These are phyloP conservation scores for Philereme vetulata DNA, from an alignment of 2,888 invertebrate species.

Conservation along the genomic window DNA sequence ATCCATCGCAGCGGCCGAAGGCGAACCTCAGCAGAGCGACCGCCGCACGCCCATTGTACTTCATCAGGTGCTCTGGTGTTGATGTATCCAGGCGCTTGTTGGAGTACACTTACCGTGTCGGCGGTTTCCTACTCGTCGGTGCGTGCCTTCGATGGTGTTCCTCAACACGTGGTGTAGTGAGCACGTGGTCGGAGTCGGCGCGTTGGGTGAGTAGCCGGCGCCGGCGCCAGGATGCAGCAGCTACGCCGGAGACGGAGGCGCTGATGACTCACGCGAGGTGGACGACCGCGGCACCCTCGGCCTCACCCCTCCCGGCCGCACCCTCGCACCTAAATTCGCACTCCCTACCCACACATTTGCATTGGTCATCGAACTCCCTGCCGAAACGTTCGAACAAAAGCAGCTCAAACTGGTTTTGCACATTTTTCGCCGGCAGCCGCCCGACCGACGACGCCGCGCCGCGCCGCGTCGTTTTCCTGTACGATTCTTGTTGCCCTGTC, in stretches of 20 bases:
- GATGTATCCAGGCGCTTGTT: slow-evolving; percentile 97
- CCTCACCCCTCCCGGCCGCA: slow-evolving; percentile 58
- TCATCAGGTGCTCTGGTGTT: slow-evolving; percentile 99
- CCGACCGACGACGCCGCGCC: slow-evolving; percentile 38
- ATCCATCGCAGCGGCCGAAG: slow-evolving; percentile 45
- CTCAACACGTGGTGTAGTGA: slow-evolving; percentile 45
- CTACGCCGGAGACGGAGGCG: slow-evolving; percentile 57
- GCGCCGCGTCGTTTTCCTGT: slow-evolving; percentile 62
- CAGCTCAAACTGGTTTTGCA: slow-evolving; percentile 78
- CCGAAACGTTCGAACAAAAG: slow-evolving; percentile 74
- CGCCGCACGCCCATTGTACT: slow-evolving; percentile 99
- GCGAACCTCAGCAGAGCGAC: slow-evolving; percentile 53
- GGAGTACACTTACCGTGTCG: slow-evolving; percentile 98
- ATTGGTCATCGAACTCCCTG: slow-evolving; percentile 78
- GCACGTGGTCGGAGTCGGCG: slow-evolving; percentile 51
- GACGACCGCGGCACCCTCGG: slow-evolving; percentile 55
- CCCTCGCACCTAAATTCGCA: slow-evolving; percentile 72
- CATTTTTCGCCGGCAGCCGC: slow-evolving; percentile 67
- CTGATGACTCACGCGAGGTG: slow-evolving; percentile 75
- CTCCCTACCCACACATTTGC: slow-evolving; percentile 61
- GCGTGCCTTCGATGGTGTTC: slow-evolving; percentile 34
- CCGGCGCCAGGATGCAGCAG: slow-evolving; percentile 39
- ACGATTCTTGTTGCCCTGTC: slow-evolving; percentile 52
- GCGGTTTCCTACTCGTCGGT: slow-evolving; percentile 72
- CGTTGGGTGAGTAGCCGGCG: slow-evolving; percentile 45